Percentiles rank a stretch among this genome's conserved stretches.
These are phyloP conservation scores for Pogonocherus hispidulus DNA, from an alignment of 2,888 invertebrate genomes.

Conservation along the genomic window DNA sequence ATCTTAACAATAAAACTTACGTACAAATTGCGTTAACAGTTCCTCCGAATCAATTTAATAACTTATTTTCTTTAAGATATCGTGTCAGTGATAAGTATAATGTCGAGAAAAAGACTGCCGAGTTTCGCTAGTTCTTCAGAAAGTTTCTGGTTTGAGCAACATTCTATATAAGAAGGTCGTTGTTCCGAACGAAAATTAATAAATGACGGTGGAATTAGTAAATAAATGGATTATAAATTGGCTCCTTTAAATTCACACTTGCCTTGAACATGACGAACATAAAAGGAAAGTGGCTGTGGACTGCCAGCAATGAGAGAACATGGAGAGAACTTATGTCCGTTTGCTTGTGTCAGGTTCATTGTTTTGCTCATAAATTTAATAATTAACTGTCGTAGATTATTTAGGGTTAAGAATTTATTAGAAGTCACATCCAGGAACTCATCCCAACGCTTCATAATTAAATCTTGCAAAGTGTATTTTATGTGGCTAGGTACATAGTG, in stretches of 20 bases:
- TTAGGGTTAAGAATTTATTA: neutral
- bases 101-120: no score
- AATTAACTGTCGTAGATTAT: neutral
- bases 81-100: no score
- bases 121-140: no score
- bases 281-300: neutral
- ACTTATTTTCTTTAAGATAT: no score
- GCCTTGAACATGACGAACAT: neutral
- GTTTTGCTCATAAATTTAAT: slow-evolving; percentile 1
- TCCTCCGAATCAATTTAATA: no score
- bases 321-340: slow-evolving; percentile 2
- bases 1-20: no score
- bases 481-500: neutral
- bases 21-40: no score
- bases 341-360: neutral
- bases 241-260: slow-evolving; percentile 4
- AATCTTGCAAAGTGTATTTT: neutral
- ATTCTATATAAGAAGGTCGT: neutral
- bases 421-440: neutral
- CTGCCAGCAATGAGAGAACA: neutral
- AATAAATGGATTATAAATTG: neutral
- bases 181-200: neutral
- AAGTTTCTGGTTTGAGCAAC: neutral
- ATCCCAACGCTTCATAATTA: neutral
- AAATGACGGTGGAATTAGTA: neutral